phyloP scores from a whole-genome alignment of 2,113 vertebrate genomes.

The Daphoenositta chrysoptera region DNA sequence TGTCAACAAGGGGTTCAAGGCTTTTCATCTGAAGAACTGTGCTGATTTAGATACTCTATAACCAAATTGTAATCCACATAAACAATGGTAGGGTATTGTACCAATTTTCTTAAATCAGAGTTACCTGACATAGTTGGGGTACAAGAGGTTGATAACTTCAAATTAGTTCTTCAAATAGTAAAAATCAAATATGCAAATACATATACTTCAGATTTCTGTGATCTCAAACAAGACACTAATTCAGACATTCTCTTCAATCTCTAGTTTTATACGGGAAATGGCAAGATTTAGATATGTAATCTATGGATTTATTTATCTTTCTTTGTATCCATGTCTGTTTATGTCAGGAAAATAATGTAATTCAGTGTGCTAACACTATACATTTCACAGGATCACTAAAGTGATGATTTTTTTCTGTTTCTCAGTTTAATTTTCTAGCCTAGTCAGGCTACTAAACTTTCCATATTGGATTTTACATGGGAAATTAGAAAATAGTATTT shows the following conservation, averaged over 20 bases:
- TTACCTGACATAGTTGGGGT: not conserved
- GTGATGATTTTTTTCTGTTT: not conserved
- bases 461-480: not conserved
- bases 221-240: not conserved
- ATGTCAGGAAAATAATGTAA: not conserved
- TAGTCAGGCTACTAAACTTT: not conserved
- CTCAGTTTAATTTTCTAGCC: not conserved
- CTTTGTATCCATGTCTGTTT: not conserved
- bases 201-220: not conserved
- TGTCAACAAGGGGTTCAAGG: not conserved
- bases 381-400: not conserved
- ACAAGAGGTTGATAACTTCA: not conserved
- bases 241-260: not conserved
- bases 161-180: not conserved
- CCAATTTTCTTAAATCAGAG: not conserved
- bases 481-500: not conserved
- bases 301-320: not conserved
- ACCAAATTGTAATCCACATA: not conserved
- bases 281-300: not conserved
- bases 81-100: not conserved
- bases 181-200: not conserved
- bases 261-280: not conserved
- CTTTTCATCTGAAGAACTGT: not conserved
- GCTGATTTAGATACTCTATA: not conserved
- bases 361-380: not conserved